Evolutionary conservation across 2,888 invertebrate genomes (phyloP).

Genomic region (Cheilosia scutellata): DNA sequence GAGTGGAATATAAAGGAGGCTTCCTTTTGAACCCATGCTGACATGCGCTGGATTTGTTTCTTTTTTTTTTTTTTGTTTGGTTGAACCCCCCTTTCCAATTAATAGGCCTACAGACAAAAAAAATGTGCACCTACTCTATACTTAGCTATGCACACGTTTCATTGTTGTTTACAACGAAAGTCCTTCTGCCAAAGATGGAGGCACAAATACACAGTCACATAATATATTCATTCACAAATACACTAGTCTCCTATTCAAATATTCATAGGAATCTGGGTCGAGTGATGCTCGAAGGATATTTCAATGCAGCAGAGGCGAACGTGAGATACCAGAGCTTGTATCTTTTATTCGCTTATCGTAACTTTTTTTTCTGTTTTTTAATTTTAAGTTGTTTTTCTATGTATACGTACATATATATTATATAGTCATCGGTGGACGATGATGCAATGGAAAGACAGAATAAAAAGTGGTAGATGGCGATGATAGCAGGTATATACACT

Average conservation of each 20-base stretch:
- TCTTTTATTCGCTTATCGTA: constrained; percentile 63
- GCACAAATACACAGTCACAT: constrained; percentile 25
- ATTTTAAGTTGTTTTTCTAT: constrained; percentile 13
- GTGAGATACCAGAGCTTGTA: constrained; percentile 67
- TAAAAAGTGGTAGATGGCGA: constrained; percentile 27
- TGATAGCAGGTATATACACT: constrained; percentile 15
- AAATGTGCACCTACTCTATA: constrained; percentile 37
- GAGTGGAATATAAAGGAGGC: constrained; percentile 17
- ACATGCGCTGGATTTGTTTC: constrained; percentile 42
- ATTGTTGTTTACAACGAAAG: constrained; percentile 72
- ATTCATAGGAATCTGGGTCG: constrained; percentile 69
- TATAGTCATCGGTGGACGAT: constrained; percentile 11
- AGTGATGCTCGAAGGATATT: constrained; percentile 76
- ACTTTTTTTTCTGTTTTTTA: constrained; percentile 6
- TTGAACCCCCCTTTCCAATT: constrained; percentile 48
- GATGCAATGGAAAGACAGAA: constrained; percentile 38
- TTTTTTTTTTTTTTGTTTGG: not conserved
- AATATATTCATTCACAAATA: constrained; percentile 43
- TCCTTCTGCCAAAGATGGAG: constrained; percentile 56
- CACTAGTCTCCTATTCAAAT: constrained; percentile 53
- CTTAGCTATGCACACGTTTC: constrained; percentile 53
- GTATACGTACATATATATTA: not conserved
- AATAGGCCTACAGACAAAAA: constrained; percentile 38
- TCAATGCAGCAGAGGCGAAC: constrained; percentile 74
- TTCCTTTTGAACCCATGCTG: constrained; percentile 22